A percentile compares a stretch with the other conserved stretches of the same genome.
Conservation (phyloP, 1,140 invertebrate genomes). For the Caenorhabditis tropicalis region DNA sequence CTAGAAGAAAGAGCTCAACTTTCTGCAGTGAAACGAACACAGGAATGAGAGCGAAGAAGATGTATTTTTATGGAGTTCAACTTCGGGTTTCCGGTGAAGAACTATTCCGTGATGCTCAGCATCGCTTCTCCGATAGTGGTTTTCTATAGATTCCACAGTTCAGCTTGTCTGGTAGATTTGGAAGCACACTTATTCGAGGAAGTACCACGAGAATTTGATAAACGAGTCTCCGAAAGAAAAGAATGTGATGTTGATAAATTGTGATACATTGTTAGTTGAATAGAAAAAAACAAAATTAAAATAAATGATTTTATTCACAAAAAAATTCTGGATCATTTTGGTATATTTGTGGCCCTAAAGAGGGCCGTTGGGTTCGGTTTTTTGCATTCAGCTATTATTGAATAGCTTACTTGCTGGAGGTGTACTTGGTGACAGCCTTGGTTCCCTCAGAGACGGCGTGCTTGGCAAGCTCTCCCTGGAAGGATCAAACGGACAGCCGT, state of each 20-base stretch:
- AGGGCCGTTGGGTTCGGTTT: conserved; percentile 58
- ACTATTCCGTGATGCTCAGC: background rate
- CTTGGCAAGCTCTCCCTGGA: conserved; percentile 77
- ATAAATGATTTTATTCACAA: no score
- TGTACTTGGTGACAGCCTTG: conserved; percentile 77
- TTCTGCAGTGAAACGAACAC: no score
- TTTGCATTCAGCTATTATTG: no score
- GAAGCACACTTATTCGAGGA: conserved; percentile 54
- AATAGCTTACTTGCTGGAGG: conserved; percentile 73
- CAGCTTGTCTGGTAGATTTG: conserved; percentile 53
- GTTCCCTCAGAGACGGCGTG: conserved; percentile 77
- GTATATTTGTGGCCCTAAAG: conserved; percentile 73
- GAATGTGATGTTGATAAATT: background rate
- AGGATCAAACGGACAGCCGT: conserved; percentile 77
- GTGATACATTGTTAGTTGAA: background rate
- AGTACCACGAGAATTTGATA: conserved; percentile 27
- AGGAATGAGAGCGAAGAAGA: no score
- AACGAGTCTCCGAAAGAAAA: background rate
- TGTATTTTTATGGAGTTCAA: conserved; percentile 37
- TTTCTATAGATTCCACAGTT: conserved; percentile 63
- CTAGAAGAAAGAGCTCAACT: no score
- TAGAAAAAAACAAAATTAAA: background rate
- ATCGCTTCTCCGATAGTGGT: conserved; percentile 65
- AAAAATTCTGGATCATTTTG: no score
- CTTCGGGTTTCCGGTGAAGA: background rate